A percentile compares a stretch with the other conserved stretches of the same genome.
These are phyloP conservation scores for Ammospiza maritima DNA, from an alignment of 2,797 vertebrate genomes.

Conservation along the genomic window DNA sequence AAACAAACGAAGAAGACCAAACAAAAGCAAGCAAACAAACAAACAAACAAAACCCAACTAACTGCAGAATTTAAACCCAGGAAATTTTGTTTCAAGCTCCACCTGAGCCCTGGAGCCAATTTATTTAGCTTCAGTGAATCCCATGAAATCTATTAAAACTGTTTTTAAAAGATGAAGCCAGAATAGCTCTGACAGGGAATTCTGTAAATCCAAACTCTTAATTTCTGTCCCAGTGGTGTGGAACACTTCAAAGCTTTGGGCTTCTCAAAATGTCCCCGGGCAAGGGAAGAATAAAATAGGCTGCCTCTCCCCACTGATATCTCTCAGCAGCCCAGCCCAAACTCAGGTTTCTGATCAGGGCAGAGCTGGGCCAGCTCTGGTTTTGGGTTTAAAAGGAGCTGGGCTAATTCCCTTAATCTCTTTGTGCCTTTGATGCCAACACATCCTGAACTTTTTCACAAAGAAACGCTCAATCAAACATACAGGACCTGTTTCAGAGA, in stretches of 20 bases:
- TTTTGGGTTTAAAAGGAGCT: neutral
- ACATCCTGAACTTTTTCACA: slow-evolving; percentile 43
- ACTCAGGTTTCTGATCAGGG: neutral
- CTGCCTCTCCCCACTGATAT: neutral
- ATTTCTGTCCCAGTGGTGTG: neutral
- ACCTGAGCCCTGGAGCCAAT: neutral
- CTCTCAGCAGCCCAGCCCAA: neutral
- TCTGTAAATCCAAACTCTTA: neutral
- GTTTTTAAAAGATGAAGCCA: neutral
- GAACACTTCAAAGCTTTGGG: neutral
- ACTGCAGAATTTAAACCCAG: neutral
- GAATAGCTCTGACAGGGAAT: neutral
- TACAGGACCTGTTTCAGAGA: slow-evolving; percentile 38
- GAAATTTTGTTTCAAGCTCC: neutral
- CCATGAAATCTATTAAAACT: neutral
- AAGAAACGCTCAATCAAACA: slow-evolving; percentile 23
- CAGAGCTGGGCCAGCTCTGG: neutral
- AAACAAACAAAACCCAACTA: neutral
- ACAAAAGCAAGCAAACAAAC: neutral
- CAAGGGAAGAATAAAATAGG: neutral
- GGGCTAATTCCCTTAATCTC: neutral
- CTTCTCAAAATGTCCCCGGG: neutral
- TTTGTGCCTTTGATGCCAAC: slow-evolving; percentile 14
- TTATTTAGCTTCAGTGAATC: neutral
- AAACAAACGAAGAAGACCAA: too few species aligned